These are phyloP conservation scores for Tipula confusa DNA, from an alignment of 2,888 invertebrate genomes.

Conservation along the genomic window DNA sequence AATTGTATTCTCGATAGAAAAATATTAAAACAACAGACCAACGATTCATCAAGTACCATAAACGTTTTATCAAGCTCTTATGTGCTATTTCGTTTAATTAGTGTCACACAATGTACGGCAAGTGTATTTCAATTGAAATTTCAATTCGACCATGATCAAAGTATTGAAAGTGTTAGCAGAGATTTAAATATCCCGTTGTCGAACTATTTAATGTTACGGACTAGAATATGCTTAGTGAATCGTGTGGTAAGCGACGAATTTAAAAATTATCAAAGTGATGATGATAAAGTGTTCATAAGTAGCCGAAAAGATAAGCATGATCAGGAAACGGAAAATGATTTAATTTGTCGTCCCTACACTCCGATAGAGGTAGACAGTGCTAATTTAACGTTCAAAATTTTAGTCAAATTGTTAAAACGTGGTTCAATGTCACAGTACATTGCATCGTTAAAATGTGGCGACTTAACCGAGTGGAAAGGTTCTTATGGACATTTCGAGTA, in stretches of 20 bases:
- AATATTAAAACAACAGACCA: background rate
- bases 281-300: background rate
- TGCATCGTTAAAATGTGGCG: constrained; percentile 49
- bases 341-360: constrained; percentile 43
- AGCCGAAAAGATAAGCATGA: background rate
- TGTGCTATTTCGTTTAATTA: background rate
- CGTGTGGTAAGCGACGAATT: background rate
- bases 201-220: background rate
- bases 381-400: constrained; percentile 53
- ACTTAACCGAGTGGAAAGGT: constrained; percentile 63
- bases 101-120: background rate
- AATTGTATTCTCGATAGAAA: constrained; percentile 3
- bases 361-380: constrained; percentile 43
- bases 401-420: constrained; percentile 57
- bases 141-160: background rate
- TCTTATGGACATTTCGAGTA: constrained; percentile 62
- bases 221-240: background rate
- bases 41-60: background rate
- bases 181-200: background rate
- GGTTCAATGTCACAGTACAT: constrained; percentile 59
- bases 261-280: background rate
- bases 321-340: background rate
- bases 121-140: background rate
- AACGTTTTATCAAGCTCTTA: background rate
- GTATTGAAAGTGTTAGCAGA: background rate